Base-by-base conservation (phyloP, 2,113 vertebrate genomes). In the Colistium nudipinnis region DNA sequence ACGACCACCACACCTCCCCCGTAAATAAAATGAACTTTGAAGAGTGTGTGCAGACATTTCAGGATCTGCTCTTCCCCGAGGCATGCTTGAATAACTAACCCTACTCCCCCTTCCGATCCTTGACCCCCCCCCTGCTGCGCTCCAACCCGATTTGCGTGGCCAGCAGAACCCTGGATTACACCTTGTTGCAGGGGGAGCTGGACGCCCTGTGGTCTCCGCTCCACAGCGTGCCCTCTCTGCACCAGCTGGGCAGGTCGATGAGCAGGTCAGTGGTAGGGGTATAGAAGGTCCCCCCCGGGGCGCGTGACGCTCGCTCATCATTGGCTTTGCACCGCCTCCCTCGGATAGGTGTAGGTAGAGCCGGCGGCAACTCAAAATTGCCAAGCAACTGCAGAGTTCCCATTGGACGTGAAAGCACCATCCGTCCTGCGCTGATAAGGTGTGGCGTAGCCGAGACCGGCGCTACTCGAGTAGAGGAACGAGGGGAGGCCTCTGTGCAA, bases 201-300 rank as follows among this genome's bases (percentile, higher is more conserved):
- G 93, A 93, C 65, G 90, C 90, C 63, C 86, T 94, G 88, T 93
- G 93, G 93, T 93, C 93, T 74, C 92, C 93, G 9, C 84, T 93
- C 86, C 93, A 91, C 88, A 93, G 92, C 74, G 85, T 91, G 81
- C 82, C 89, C 81, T 90, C 92, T 66, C 91, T 93, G 76, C 90
- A 93, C 72, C 93, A 93, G 83, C 89, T 93, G 87, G 89, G 92
- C 92, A 93, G 93, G 91, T 94, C 91, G 88, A 92, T 93, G 90
- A 90, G 93, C 92, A 93, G 93, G 93, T 94, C 85, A 93, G 93
- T 93, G 82, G 56, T 74, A 81, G 86, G n/a, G n/a, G n/a, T n/a
- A n/a, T n/a, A n/a, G n/a, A n/a, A n/a, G n/a, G n/a, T n/a, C n/a
- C n/a, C n/a, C n/a, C n/a, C n/a, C n/a, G n/a, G n/a, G n/a, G n/a